Conservation (phyloP, 2,888 invertebrate species). For the Sceliomorpha sp. region DNA sequence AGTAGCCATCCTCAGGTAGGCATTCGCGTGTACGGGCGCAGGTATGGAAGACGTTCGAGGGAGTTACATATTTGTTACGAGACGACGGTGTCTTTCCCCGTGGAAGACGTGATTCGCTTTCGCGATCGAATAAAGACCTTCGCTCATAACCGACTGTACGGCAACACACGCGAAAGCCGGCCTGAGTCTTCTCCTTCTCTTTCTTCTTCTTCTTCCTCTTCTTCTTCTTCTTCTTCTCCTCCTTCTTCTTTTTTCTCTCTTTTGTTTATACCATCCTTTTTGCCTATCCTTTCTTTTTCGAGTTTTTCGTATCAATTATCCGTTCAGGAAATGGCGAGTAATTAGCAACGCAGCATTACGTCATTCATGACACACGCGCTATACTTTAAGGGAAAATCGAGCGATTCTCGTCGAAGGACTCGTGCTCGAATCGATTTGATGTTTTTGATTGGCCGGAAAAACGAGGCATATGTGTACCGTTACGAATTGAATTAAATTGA, state of each 20-base stretch:
- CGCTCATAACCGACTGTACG: conserved; percentile 59
- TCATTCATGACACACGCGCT: too few relatives aligned
- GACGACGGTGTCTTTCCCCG: conserved; percentile 74
- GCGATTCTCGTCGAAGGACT: too few relatives aligned
- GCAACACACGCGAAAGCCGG: not conserved
- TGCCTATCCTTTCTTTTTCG: conserved; percentile 8
- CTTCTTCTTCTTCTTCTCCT: conserved; percentile 5
- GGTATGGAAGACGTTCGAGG: conserved; percentile 45
- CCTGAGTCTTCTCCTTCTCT: conserved; percentile 8
- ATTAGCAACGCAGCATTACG: conserved; percentile 3
- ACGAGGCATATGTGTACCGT: too few relatives aligned
- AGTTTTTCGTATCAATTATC: conserved; percentile 14
- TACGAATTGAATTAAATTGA: too few relatives aligned
- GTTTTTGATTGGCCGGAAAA: too few relatives aligned
- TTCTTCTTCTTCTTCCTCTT: conserved; percentile 16
- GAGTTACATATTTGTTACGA: conserved; percentile 77
- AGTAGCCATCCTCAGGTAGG: conserved; percentile 52
- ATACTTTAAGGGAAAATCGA: too few relatives aligned
- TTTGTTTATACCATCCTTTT: conserved; percentile 17
- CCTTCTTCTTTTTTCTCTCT: conserved; percentile 11
- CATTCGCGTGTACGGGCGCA: conserved; percentile 43
- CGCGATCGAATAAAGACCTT: conserved; percentile 77
- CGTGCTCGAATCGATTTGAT: too few relatives aligned
- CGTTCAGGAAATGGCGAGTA: conserved; percentile 5
- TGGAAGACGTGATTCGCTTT: conserved; percentile 77